These are phyloP conservation scores for Limnephilus lunatus DNA, from an alignment of 2,888 invertebrate genomes.

Conservation along the genomic window DNA sequence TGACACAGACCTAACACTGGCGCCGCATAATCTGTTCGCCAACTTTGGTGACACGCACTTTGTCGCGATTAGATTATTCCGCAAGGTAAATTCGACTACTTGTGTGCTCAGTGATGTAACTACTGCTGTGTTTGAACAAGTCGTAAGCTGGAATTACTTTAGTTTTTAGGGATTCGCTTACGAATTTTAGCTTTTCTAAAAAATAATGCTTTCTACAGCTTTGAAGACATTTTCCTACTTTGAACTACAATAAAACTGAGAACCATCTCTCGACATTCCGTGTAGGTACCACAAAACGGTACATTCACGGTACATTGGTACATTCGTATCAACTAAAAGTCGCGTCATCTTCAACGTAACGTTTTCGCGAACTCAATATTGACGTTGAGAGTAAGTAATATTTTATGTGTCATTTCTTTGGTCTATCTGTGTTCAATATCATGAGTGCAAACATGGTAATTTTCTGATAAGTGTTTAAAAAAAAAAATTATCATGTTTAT, in stretches of 20 bases:
- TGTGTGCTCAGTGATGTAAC: background rate
- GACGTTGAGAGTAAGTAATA: too few relatives aligned
- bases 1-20: background rate
- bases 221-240: background rate
- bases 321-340: too few relatives aligned
- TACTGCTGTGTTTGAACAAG: background rate
- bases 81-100: background rate
- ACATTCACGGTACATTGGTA: too few relatives aligned
- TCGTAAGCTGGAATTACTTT: background rate
- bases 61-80: slow-evolving; percentile 10
- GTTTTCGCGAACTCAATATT: too few relatives aligned
- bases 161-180: background rate
- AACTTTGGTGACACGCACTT: background rate
- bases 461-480: too few relatives aligned
- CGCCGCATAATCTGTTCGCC: slow-evolving; percentile 11
- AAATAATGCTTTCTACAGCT: background rate
- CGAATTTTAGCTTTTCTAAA: background rate
- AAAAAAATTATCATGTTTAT: too few relatives aligned
- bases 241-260: too few relatives aligned
- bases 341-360: too few relatives aligned
- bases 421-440: too few relatives aligned
- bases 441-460: too few relatives aligned
- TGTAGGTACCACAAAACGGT: background rate
- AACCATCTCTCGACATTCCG: background rate
- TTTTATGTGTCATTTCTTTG: too few relatives aligned